A percentile compares a stretch with the other conserved stretches of the same genome.
Evolutionary conservation across 35 echinoderm and acorn worm species (phyloP).

Genomic region (Anneissia japonica): DNA sequence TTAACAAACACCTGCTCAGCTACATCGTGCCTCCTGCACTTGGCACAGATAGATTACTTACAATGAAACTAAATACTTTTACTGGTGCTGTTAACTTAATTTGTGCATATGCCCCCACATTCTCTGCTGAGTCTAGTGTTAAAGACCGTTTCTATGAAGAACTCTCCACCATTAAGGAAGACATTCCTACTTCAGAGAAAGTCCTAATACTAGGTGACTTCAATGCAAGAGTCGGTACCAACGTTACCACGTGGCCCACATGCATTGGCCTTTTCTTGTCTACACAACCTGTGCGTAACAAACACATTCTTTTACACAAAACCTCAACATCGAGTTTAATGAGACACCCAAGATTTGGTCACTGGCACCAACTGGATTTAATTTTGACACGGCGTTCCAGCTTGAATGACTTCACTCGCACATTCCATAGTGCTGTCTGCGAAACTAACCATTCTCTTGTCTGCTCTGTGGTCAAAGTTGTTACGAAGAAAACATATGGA

Average conservation of each 20-base stretch:
- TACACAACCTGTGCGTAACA: neutral
- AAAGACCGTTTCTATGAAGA: conserved; percentile 13
- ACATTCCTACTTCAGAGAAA: neutral
- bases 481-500: no score
- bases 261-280: neutral
- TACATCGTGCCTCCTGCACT: neutral
- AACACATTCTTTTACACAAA: no score
- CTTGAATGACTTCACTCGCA: no score
- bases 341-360: no score
- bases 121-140: neutral
- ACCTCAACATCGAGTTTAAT: no score
- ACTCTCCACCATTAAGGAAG: neutral
- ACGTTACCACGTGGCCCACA: neutral
- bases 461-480: no score
- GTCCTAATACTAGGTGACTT: conserved; percentile 24
- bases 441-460: no score
- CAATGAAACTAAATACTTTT: neutral
- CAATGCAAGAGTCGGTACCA: conserved; percentile 30
- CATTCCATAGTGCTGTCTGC: no score
- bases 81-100: conserved; percentile 7
- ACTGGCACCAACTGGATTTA: neutral
- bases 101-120: conserved; percentile 12
- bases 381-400: neutral
- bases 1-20: neutral
- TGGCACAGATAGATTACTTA: conserved; percentile 2